phyloP scores from a whole-genome alignment of 2,888 invertebrate species.

The Daptonema setosum region DNA sequence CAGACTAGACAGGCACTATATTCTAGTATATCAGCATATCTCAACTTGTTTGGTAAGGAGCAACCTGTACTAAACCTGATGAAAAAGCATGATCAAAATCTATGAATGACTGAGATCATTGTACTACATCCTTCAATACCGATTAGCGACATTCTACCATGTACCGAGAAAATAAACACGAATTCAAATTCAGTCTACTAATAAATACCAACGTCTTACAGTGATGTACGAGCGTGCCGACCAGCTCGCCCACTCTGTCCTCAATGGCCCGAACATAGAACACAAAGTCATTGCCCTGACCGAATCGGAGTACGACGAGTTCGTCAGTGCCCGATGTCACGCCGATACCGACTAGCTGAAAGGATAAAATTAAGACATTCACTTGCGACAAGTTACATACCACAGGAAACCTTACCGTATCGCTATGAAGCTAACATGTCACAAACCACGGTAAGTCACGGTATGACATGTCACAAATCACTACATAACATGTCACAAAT shows the following conservation, averaged over 20 bases:
- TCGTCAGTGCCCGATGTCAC: conserved; percentile 30
- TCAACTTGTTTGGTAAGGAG: conserved; percentile 4
- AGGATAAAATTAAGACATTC: background rate
- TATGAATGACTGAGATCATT: background rate
- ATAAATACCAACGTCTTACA: conserved; percentile 9
- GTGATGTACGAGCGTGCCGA: conserved; percentile 28
- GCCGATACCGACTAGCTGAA: conserved; percentile 28
- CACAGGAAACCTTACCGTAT: too few relatives aligned
- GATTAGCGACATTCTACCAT: background rate
- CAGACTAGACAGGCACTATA: too few relatives aligned
- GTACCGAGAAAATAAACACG: background rate
- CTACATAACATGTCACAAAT: too few relatives aligned
- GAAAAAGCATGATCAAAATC: too few relatives aligned
- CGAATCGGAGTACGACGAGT: conserved; percentile 31
- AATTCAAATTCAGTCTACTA: background rate
- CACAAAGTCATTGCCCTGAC: conserved; percentile 32
- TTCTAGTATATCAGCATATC: too few relatives aligned
- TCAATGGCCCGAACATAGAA: conserved; percentile 27
- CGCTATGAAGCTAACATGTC: too few relatives aligned
- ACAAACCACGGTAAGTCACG: too few relatives aligned
- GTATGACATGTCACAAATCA: too few relatives aligned
- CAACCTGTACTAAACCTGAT: too few relatives aligned
- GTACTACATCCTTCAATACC: background rate
- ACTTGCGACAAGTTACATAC: too few relatives aligned
- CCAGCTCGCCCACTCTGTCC: conserved; percentile 31